Evolutionary conservation across 1,140 invertebrate genomes (phyloP), one percentile per base, ranked within the genome.

Genomic region (Drosophila mayri): DNA sequence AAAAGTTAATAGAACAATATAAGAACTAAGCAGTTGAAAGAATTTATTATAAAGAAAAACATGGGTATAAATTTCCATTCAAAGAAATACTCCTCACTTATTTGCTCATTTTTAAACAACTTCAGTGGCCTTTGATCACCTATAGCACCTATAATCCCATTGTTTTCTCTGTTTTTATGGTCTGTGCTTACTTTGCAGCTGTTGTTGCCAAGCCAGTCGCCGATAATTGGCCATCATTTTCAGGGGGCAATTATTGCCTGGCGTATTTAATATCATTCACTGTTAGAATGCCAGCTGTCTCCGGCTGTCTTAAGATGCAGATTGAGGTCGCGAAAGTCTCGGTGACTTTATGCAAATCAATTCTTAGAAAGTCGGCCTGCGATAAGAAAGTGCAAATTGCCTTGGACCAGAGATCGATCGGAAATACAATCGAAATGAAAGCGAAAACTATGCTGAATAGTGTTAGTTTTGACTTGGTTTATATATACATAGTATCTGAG

Each of bases 271-370:
- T 60, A 60, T 50, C 37, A 55, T 59, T 60, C 66, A 73, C 76
- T 73, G 76, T 67, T 75, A 90, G 86, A 90, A 85, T 90, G 77
- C 74, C 77, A 79, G 40, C 65, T 79, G 58, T 65, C 66, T 60
- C 54, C 28, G 40, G 41, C 30, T 20, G 35, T n/a, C 55, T 47
- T 4, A 47, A 50, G 30, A 74, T 76, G 73, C 47, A 59, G 50
- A 90, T 88, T 74, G 76, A 68, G 84, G 77, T 90, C 85, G 84
- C 70, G 84, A 88, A 88, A 88, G 84, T 85, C 76, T 49, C 18
- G 41, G 76, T 25, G 14, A 38, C 20, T 37, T 37, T 87, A 87
- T 87, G 84, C 80, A 84, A 87, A 88, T 87, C 72, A 71, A 87
- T 83, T 76, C 66, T 88, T 88, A 90, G 84, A 88, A 88, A 88